Evolutionary conservation across 1,140 invertebrate genomes (phyloP), one percentile per base, ranked within the genome.

Genomic region (Mamestra configurata): DNA sequence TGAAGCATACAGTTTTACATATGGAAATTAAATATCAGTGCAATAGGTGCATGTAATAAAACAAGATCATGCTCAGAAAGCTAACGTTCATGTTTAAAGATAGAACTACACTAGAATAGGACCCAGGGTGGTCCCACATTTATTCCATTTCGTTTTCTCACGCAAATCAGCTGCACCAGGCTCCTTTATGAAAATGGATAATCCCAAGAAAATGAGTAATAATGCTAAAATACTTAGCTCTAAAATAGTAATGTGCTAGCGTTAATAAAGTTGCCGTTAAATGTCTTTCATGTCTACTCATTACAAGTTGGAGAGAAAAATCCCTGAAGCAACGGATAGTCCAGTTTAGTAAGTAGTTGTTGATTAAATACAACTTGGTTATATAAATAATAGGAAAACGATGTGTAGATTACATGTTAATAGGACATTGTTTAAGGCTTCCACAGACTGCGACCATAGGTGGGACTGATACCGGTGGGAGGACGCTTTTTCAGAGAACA

Each of bases 121-220:
- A 27, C 13, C 53, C 59, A 18, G 59, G 59, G 59, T 64, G 59
- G 59, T 37, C 59, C 15, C 15, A 37, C 27, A 37, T 64, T 64
- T 57, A 55, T 43, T 13, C 13, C 15, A n/a, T n/a, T 49, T 27
- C 7, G n/a, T 64, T 64, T 61, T 64, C 31, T 64, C 31, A 64
- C 59, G 59, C 31, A 64, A 64, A 64, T 64, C n/a, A 37, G 31
- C 8, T 8, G n/a, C 7, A 3, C 8, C 10, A 64, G 2, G 8
- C 8, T 7, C 31, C 27, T 22, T 27, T 55, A 10, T 15, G 20
- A 27, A 55, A 61, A 61, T 61, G 59, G 27, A 61, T 61, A 37
- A 37, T 64, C 5, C 20, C 37, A 37, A 64, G n/a, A 64, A 64
- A 64, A 64, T 64, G 6, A 37, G 27, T 20, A 64, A 18, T 59